These are phyloP conservation scores for Archilochus colubris DNA, from an alignment of 2,113 vertebrate genomes.

Conservation along the genomic window DNA sequence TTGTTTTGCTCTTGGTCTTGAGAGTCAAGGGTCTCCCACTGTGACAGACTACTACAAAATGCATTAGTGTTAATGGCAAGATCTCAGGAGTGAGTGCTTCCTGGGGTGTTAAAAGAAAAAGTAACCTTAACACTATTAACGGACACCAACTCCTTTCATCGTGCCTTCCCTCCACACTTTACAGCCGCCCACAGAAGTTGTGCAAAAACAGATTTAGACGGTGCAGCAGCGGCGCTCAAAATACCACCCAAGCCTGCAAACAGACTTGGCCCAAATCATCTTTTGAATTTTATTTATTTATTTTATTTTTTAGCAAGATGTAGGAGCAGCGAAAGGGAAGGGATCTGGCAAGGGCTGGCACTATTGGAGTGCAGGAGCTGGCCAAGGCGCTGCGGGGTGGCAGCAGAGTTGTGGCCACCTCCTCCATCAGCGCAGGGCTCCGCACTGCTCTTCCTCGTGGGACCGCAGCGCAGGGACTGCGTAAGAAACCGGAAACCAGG, in stretches of 20 bases:
- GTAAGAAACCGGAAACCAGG: neutral
- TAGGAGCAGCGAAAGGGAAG: neutral
- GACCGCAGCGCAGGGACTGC: neutral
- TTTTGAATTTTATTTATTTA: too few relatives aligned
- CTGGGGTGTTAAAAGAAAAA: neutral
- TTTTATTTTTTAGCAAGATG: neutral
- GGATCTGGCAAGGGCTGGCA: neutral
- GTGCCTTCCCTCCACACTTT: rapidly evolving
- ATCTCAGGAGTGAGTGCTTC: neutral
- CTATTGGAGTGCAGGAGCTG: neutral
- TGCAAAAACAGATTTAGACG: neutral
- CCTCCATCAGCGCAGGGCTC: neutral
- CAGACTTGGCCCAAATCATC: neutral
- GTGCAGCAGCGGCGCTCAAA: neutral
- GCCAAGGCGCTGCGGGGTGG: neutral
- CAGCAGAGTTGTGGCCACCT: neutral
- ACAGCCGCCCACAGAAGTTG: neutral
- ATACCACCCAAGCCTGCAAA: neutral
- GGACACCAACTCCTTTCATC: rapidly evolving
- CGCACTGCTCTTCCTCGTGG: neutral
- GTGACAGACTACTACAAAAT: slow-evolving; percentile 5
- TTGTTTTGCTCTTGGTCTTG: slow-evolving; percentile 12
- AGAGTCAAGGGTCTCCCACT: neutral
- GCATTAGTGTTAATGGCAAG: slow-evolving; percentile 6
- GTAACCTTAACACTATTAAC: neutral